Evolutionary conservation across 2,888 invertebrate genomes (phyloP), one percentile per base, ranked within the genome.

Genomic region (Tipula confusa): DNA sequence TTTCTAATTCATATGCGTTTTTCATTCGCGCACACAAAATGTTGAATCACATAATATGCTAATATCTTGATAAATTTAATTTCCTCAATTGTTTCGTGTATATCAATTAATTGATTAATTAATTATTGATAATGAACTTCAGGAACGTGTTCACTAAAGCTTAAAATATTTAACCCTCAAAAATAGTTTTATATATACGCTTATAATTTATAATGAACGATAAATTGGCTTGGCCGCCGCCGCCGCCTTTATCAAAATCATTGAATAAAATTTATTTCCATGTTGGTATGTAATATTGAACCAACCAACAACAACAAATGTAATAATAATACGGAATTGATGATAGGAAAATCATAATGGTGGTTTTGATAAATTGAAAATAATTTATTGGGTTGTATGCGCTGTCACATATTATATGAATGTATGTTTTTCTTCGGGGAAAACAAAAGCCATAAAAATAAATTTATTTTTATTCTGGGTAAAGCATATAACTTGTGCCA

Each of bases 291-390:
- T 64, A 64, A 24, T 64, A 24, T 64, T 64, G 64, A 64, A 64
- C 64, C 24, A 64, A 64, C 9, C 24, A 18, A 18, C 6, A 48
- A 48, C 6, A 48, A 48, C 5, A 48, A 48, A 18, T 18, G 1
- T 24, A 64, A 64, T 64, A 64, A 64, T 64, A 64, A 64, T 64
- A 64, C 64, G 64, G 64, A 64, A 64, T 64, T 64, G 64, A 64
- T 64, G 64, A 64, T 64, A 64, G 64, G 64, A 64, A 64, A 64
- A 64, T 64, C 64, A 64, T 64, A 24, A 64, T 64, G 64, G 64
- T 24, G 64, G 24, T 64, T 64, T 64, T 64, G 64, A 64, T 64
- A 64, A 24, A 64, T 64, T 64, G 64, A 24, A 24, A 24, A 64
- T 64, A 64, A 24, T 64, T 18, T 64, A 24, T 64, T 9, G 64